Evolutionary conservation across 2,888 invertebrate genomes (phyloP), one percentile per base, ranked within the genome.

Genomic region (Meghimatium bilineatum): DNA sequence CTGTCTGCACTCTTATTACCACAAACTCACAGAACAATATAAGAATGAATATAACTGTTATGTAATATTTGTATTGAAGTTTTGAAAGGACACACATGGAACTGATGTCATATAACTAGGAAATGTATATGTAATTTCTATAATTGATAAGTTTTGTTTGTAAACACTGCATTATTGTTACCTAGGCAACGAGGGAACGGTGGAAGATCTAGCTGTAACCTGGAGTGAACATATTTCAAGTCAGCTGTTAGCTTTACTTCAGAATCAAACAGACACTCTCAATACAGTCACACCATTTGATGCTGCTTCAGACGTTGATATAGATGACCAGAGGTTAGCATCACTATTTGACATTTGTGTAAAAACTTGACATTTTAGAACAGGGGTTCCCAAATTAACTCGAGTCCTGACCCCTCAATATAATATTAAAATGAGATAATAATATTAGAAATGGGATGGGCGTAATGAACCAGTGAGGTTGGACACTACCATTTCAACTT

Each of bases 301-400:
- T 88, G 97, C 97, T 26, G 95, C 97, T 0, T 96, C 96, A 8
- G 97, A 97, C 88, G 95, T 95, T 66, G 95, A 96, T 69, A 96
- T 97, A 85, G 97, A 98, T 90, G 96, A 97, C 91, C 98, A 98
- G 94, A 97, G 96, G 97, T 97, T 94, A 63, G 83, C 12, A 5
- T 67, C 34, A 32, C 14, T 1, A 34, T 67, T 34, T 34, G 0
- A 34, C 34, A 67, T 32, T 5, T 38, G 38, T 71, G 60, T n/a
- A 63, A 12, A 44, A 44, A 44, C 6, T n/a, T 44, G 44, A 44
- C 44, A 44, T 44, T 44, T 44, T 44, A 44, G 6, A 44, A 44
- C 44, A 44, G 44, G 5, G 44, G 12, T 44, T 12, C 44, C 44
- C 44, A 44, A 44, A 44, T 12, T 44, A n/a, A n/a, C n/a, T n/a